phyloP scores from a whole-genome alignment of 53 echinoderm and acorn worm genomes.

The Stichopus horrens region DNA sequence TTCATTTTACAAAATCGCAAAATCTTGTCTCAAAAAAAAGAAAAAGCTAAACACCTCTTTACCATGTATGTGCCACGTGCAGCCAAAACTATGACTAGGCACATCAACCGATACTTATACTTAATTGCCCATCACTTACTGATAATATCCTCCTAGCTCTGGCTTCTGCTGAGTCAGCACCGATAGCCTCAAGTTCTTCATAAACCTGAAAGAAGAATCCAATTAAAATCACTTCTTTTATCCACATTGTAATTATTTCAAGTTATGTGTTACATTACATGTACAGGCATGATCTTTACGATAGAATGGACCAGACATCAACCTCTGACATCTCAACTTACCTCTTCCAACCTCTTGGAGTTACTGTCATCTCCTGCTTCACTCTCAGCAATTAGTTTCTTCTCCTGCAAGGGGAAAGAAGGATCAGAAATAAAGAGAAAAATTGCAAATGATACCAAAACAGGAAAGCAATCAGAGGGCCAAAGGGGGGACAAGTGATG shows the following conservation, averaged over 20 bases:
- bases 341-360: conserved; percentile 84
- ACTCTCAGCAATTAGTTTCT: conserved; percentile 79
- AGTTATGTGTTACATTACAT: too few relatives aligned
- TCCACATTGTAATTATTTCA: background rate
- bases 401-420: conserved; percentile 62
- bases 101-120: too few relatives aligned
- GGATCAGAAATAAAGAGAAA: background rate
- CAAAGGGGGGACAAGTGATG: too few relatives aligned
- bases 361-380: conserved; percentile 82
- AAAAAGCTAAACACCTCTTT: too few relatives aligned
- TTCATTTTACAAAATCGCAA: too few relatives aligned
- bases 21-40: too few relatives aligned
- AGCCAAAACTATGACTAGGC: too few relatives aligned
- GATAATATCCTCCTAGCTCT: conserved; percentile 91
- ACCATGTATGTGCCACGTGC: too few relatives aligned
- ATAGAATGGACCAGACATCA: too few relatives aligned
- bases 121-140: conserved; percentile 50
- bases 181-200: conserved; percentile 92
- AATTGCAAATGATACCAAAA: background rate
- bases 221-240: background rate
- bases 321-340: conserved; percentile 23
- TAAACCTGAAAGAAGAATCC: conserved; percentile 65
- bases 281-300: too few relatives aligned
- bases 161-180: conserved; percentile 90
- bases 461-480: too few relatives aligned